These are phyloP conservation scores for Hucho hucho DNA, from an alignment of 2,113 vertebrate genomes.

Conservation along the genomic window DNA sequence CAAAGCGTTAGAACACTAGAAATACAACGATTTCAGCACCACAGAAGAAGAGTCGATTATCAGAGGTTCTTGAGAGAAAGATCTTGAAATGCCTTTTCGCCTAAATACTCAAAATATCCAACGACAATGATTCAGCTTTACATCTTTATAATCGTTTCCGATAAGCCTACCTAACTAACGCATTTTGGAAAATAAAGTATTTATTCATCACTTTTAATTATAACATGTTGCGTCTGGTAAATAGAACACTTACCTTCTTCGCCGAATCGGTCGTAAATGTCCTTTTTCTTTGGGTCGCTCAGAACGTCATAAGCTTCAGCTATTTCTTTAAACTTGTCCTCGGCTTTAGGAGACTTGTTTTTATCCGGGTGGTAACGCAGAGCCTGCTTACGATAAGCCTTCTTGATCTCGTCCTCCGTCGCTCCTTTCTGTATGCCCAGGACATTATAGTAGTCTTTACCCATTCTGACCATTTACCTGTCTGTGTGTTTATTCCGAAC, in stretches of 20 bases:
- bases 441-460: constrained; percentile 87
- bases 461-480: constrained; percentile 72
- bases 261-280: constrained; percentile 85
- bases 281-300: constrained; percentile 90
- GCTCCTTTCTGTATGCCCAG: constrained; percentile 82
- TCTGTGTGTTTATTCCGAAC: background rate
- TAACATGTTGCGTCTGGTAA: no score
- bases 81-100: no score
- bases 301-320: constrained; percentile 94
- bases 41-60: background rate
- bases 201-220: no score
- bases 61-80: background rate
- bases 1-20: background rate
- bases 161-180: no score
- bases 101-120: no score
- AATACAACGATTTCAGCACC: background rate
- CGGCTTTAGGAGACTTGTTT: constrained; percentile 87
- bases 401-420: constrained; percentile 86
- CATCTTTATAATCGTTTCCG: no score
- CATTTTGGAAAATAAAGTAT: no score
- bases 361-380: constrained; percentile 90
- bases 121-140: no score
- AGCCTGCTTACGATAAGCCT: constrained; percentile 89
- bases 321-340: constrained; percentile 92
- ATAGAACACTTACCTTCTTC: constrained; percentile 81